Evolutionary conservation across 2,113 vertebrate genomes (phyloP).

Genomic region (Oophaga pumilio): DNA sequence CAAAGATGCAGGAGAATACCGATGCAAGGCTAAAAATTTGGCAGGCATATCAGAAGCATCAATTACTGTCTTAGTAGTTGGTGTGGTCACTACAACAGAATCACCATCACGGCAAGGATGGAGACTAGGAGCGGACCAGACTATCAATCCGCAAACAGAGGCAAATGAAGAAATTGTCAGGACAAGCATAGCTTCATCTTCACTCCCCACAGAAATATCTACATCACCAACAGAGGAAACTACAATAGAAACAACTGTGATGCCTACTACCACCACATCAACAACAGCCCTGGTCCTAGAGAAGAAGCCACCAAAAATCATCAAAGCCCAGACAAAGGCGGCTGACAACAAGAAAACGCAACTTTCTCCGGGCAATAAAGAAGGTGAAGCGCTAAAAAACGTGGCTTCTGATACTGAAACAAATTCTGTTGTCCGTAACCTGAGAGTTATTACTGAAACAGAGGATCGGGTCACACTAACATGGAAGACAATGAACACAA

Average conservation of each 20-base stretch:
- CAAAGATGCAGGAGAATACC: slow-evolving; percentile 89
- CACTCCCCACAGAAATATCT: slow-evolving; percentile 50
- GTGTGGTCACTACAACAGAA: slow-evolving; percentile 70
- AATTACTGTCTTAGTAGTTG: slow-evolving; percentile 82
- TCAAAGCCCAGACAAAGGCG: slow-evolving; percentile 62
- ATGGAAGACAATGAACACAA: slow-evolving; percentile 77
- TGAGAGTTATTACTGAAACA: slow-evolving; percentile 82
- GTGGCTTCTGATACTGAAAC: slow-evolving; percentile 44
- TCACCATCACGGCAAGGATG: slow-evolving; percentile 64
- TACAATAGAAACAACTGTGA: slow-evolving; percentile 7
- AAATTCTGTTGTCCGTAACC: slow-evolving; percentile 71
- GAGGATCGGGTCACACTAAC: slow-evolving; percentile 82
- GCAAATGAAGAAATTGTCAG: slow-evolving; percentile 51
- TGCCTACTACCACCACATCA: slow-evolving; percentile 57
- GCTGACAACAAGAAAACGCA: slow-evolving; percentile 67
- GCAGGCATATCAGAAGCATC: slow-evolving; percentile 84
- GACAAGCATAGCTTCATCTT: slow-evolving; percentile 40
- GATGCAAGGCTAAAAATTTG: slow-evolving; percentile 90
- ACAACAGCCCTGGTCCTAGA: slow-evolving; percentile 24
- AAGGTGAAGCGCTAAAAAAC: slow-evolving; percentile 50
- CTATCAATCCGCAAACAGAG: slow-evolving; percentile 58
- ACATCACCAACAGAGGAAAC: slow-evolving; percentile 52
- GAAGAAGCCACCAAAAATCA: slow-evolving; percentile 64
- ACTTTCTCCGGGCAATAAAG: slow-evolving; percentile 67
- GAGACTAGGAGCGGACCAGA: slow-evolving; percentile 52